A percentile compares a stretch with the other conserved stretches of the same genome.
Conservation (phyloP, 2,888 invertebrate species). For the Pegoplata infirma region DNA sequence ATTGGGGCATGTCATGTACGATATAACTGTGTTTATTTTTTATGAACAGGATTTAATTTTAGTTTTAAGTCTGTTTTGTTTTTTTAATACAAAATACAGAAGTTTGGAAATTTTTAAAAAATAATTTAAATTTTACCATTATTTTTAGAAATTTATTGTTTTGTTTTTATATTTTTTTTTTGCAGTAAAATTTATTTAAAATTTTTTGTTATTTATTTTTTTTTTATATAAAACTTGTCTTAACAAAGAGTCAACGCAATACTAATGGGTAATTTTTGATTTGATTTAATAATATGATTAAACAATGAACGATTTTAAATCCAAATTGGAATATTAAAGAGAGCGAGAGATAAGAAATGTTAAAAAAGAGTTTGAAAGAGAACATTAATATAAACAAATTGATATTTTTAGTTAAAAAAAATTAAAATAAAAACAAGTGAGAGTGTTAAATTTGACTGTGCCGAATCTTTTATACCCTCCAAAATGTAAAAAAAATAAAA, state of each 20-base stretch:
- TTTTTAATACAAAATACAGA: too few species aligned
- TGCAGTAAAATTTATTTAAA: neutral
- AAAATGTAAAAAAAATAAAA: too few species aligned
- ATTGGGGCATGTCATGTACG: neutral
- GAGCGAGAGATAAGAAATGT: neutral
- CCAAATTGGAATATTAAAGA: neutral
- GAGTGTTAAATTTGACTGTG: too few species aligned
- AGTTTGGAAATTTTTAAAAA: neutral
- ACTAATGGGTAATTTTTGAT: conserved; percentile 19
- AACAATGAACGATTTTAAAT: neutral
- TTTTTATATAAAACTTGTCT: neutral
- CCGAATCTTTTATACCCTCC: too few species aligned
- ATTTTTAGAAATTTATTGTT: neutral
- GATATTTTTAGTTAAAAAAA: too few species aligned
- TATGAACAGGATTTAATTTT: too few species aligned
- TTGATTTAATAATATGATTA: conserved; percentile 14
- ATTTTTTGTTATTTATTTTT: neutral
- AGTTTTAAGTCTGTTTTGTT: neutral
- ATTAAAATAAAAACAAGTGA: too few species aligned
- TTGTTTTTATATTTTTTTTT: neutral
- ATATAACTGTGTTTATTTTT: too few species aligned
- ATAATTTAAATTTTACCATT: neutral
- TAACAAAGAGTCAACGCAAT: neutral
- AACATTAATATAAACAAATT: too few species aligned
- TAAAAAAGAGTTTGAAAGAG: neutral